phyloP scores from a whole-genome alignment of 35 echinoderm and acorn worm species.

The Patiria miniata region DNA sequence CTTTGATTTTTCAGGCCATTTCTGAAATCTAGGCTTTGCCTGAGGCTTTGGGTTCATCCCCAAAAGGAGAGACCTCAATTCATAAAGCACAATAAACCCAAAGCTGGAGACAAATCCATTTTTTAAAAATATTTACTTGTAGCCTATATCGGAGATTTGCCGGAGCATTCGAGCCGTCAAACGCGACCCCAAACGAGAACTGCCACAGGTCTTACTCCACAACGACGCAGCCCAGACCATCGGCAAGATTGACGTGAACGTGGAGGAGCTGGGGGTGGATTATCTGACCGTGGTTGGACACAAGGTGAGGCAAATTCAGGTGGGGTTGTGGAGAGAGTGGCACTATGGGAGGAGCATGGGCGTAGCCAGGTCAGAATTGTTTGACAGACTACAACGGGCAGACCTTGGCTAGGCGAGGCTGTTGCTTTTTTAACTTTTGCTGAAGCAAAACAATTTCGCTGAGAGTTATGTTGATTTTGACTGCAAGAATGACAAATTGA shows the following conservation, averaged over 20 bases:
- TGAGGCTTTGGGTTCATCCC: background rate
- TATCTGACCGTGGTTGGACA: conserved; percentile 81
- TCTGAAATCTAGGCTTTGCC: background rate
- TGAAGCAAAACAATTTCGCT: too few species aligned
- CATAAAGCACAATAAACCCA: too few species aligned
- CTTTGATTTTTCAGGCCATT: too few species aligned
- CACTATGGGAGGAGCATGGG: background rate
- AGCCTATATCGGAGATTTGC: conserved; percentile 73
- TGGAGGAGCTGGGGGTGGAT: conserved; percentile 54
- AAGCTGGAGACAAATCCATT: background rate
- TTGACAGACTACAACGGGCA: too few species aligned
- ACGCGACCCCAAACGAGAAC: conserved; percentile 30
- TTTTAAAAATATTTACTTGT: conserved; percentile 12
- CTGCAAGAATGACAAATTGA: too few species aligned
- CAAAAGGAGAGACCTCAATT: too few species aligned
- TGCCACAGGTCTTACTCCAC: conserved; percentile 60
- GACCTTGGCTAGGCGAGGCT: too few species aligned
- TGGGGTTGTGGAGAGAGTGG: background rate
- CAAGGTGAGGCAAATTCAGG: conserved; percentile 52
- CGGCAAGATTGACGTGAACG: conserved; percentile 72
- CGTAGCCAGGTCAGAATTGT: too few species aligned
- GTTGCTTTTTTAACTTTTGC: too few species aligned
- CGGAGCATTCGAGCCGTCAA: conserved; percentile 35
- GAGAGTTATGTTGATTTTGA: too few species aligned
- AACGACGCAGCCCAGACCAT: conserved; percentile 85